Evolutionary conservation across 2,797 vertebrate genomes (phyloP), one percentile per base, ranked within the genome.

Genomic region (Champsocephalus esox): DNA sequence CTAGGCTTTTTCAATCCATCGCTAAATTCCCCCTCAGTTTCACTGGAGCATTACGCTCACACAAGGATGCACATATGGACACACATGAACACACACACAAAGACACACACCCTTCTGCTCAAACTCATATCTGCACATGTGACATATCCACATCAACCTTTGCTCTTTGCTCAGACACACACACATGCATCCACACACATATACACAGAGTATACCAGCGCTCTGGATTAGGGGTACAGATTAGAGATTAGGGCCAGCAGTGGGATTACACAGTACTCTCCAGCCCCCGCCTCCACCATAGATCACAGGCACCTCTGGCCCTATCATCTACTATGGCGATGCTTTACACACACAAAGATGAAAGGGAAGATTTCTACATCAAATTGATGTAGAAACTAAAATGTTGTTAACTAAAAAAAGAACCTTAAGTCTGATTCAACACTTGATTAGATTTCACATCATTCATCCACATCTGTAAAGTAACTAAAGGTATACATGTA

Each of bases 201-300:
- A 77, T 54, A 77, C 62, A 77, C 71, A 79, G 49, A 68, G 67
- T 71, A 89, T 90, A 66, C 69, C 77, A 77, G 86, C 55, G 24
- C 75, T 86, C 84, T 87, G 90, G 93, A 94, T 94, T 93, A 93
- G 91, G 84, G 83, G 90, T 91, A 76, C 85, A 93, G 94, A 95
- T 95, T 95, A 95, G 73, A 92, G 94, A 95, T 95, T 95, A 94
- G 81, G 83, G 90, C 76, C 91, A 90, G 86, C 49, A 66, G 70
- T 82, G 80, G 88, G 93, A 95, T 95, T 95, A 95, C 84, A 84
- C 67, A 85, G 88, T 85, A 77, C 75, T 91, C 80, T 81, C 24
- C 66, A 67, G 70, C 90, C 80, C 80, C 90, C 68, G 81, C 90
- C 91, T 87, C 88, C 69, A 80, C 67, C 77, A 59, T 60, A 82